A percentile compares a stretch with the other conserved stretches of the same genome.
These are phyloP conservation scores for Leucania comma DNA, from an alignment of 2,888 invertebrate species.

Conservation along the genomic window DNA sequence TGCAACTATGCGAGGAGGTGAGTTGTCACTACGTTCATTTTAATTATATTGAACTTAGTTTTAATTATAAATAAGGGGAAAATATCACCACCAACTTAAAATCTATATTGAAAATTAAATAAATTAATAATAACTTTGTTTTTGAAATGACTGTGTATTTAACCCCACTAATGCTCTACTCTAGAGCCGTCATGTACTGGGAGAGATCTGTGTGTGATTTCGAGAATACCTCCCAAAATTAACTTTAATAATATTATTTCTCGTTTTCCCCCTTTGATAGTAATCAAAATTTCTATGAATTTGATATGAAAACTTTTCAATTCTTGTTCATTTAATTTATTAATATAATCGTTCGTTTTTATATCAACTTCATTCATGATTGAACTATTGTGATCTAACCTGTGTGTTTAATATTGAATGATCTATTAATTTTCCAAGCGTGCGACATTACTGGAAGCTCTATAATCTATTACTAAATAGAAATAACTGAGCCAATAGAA, in stretches of 20 bases:
- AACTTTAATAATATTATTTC: constrained; percentile 35
- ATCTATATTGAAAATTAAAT: constrained; percentile 6
- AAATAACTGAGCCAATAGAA: constrained; percentile 69
- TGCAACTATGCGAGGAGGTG: constrained; percentile 98
- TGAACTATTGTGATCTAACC: constrained; percentile 56
- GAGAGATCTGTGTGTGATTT: constrained; percentile 70
- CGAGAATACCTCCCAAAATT: constrained; percentile 79
- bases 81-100: constrained; percentile 28
- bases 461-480: constrained; percentile 68
- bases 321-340: constrained; percentile 6
- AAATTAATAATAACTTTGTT: constrained; percentile 10
- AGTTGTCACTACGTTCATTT: constrained; percentile 75
- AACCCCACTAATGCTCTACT: constrained; percentile 30
- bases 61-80: constrained; percentile 22
- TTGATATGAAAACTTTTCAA: constrained; percentile 74
- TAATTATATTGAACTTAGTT: constrained; percentile 19
- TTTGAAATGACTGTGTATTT: constrained; percentile 24
- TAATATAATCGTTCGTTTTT: constrained; percentile 61
- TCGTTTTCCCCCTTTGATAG: constrained; percentile 16
- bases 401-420: constrained; percentile 71
- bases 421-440: constrained; percentile 80
- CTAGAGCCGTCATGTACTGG: constrained; percentile 50
- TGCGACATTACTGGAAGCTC: constrained; percentile 79
- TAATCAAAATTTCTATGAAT: constrained; percentile 60
- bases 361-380: constrained; percentile 72